A percentile compares a stretch with the other conserved stretches of the same genome.
phyloP scores from a whole-genome alignment of 2,797 vertebrate genomes.

The Helostoma temminkii region DNA sequence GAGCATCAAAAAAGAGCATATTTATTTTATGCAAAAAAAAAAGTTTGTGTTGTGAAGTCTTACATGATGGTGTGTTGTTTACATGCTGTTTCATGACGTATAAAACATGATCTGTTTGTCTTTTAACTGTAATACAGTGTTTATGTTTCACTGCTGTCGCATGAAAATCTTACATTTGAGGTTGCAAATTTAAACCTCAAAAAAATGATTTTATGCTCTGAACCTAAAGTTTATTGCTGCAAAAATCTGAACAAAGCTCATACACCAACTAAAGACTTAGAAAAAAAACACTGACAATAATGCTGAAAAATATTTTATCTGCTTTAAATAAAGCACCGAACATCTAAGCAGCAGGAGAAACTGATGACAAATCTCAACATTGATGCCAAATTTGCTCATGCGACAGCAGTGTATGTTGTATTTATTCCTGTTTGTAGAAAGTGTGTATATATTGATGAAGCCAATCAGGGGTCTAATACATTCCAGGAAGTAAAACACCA shows the following conservation, averaged over 20 bases:
- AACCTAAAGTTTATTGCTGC: background rate
- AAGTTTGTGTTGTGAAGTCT: constrained; percentile 62
- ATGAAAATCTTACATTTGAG: constrained; percentile 21
- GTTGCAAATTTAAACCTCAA: background rate
- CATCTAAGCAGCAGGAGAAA: background rate
- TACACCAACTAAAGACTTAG: constrained; percentile 1
- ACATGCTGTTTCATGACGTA: constrained; percentile 41
- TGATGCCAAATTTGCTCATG: constrained; percentile 40
- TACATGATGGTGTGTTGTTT: constrained; percentile 33
- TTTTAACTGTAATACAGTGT: constrained; percentile 85
- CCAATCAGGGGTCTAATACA: constrained; percentile 64
- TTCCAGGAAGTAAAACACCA: constrained; percentile 67
- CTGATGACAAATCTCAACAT: background rate
- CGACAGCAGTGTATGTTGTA: constrained; percentile 76
- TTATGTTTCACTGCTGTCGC: constrained; percentile 72
- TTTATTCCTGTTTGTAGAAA: constrained; percentile 83
- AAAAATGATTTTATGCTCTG: background rate
- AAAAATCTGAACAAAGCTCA: background rate
- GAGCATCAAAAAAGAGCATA: constrained; percentile 84
- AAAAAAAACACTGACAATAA: background rate
- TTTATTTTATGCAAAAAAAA: constrained; percentile 84
- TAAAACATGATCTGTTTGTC: constrained; percentile 77
- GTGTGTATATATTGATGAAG: constrained; percentile 81
- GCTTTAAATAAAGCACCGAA: background rate
- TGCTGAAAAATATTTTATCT: background rate